A percentile compares a stretch with the other conserved stretches of the same genome.
These are phyloP conservation scores for Chalcosyrphus nemorum DNA, from an alignment of 2,888 invertebrate genomes.

Conservation along the genomic window DNA sequence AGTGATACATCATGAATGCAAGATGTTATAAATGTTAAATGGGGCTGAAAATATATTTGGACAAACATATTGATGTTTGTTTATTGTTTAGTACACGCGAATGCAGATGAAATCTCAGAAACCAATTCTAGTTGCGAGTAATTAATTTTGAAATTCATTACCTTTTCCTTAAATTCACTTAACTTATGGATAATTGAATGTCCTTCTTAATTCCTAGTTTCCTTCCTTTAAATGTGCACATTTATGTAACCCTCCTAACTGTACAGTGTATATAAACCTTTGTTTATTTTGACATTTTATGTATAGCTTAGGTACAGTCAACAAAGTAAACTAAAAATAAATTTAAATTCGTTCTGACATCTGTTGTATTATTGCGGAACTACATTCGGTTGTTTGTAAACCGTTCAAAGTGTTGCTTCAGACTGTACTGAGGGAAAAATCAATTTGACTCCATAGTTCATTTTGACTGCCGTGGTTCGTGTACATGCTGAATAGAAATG, in stretches of 20 bases:
- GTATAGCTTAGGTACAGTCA: no score
- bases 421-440: not conserved
- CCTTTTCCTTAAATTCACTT: no score
- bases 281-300: no score
- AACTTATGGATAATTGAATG: no score
- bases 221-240: no score
- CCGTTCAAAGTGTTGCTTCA: not conserved
- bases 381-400: not conserved
- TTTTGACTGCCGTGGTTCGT: not conserved
- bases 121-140: no score
- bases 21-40: conserved; percentile 31
- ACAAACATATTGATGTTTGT: not conserved
- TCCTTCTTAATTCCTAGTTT: no score
- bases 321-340: not conserved
- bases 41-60: not conserved
- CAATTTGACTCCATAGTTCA: not conserved
- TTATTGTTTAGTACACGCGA: no score
- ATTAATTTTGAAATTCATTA: no score
- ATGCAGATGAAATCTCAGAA: no score
- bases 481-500: not conserved
- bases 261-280: no score
- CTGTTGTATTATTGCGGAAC: not conserved
- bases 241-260: no score
- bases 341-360: not conserved
- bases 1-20: conserved; percentile 68